Evolutionary conservation across 2,113 vertebrate genomes (phyloP).

Genomic region (Megaptera novaeangliae): DNA sequence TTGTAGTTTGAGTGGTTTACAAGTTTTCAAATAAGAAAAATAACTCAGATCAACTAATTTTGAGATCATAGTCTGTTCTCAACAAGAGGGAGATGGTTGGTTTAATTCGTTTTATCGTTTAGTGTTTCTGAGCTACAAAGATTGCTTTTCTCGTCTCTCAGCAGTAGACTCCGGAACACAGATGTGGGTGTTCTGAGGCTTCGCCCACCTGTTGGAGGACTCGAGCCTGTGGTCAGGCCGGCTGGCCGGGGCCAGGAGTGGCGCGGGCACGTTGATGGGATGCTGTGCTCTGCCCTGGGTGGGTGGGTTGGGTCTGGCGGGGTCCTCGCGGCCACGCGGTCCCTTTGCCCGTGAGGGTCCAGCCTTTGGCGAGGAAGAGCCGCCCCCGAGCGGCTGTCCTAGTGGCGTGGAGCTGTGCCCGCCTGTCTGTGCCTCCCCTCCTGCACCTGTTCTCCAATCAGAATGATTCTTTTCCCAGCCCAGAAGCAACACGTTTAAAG

Average conservation of each 20-base stretch:
- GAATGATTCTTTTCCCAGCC: neutral
- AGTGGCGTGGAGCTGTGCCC: fast-evolving
- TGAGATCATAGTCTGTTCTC: neutral
- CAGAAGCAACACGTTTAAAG: fast-evolving
- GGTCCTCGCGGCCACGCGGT: neutral
- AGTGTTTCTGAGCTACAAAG: neutral
- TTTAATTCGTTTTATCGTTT: neutral
- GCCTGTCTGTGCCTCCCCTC: fast-evolving
- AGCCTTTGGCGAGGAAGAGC: neutral
- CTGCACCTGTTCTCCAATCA: neutral
- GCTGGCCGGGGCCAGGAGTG: neutral
- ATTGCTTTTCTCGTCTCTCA: neutral
- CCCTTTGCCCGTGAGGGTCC: neutral
- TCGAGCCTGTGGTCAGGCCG: no score
- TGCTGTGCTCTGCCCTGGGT: neutral
- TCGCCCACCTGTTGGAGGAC: neutral
- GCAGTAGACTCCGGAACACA: neutral
- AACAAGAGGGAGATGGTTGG: neutral
- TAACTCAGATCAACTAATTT: no score
- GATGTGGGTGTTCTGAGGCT: neutral
- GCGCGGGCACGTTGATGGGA: fast-evolving
- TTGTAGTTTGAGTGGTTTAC: neutral
- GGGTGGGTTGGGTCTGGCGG: neutral
- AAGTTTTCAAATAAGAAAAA: neutral
- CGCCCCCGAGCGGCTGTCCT: neutral